Conservation (phyloP, 2,888 invertebrate species). For the Orgyia antiqua region DNA sequence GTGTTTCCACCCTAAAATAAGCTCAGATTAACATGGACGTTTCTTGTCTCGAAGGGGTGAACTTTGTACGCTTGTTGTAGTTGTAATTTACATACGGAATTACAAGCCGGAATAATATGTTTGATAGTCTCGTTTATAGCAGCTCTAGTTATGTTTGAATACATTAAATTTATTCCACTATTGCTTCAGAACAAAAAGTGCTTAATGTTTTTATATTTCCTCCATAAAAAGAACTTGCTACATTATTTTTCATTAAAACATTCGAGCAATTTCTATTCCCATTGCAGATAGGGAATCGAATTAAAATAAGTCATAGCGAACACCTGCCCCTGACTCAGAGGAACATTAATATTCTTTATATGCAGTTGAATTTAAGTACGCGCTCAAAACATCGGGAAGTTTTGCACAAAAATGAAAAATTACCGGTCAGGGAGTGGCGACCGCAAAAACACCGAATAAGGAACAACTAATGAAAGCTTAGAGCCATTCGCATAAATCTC, state of each 20-base stretch:
- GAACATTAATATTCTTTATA: slow-evolving; percentile 75
- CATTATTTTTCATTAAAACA: slow-evolving; percentile 55
- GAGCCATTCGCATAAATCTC: slow-evolving; percentile 78
- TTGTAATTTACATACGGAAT: slow-evolving; percentile 75
- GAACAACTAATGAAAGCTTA: slow-evolving; percentile 78
- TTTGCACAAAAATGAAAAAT: slow-evolving; percentile 74
- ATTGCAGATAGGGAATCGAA: slow-evolving; percentile 56
- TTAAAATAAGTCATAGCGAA: slow-evolving; percentile 68
- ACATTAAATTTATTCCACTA: slow-evolving; percentile 12
- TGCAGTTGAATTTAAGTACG: slow-evolving; percentile 71
- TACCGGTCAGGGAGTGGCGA: slow-evolving; percentile 75
- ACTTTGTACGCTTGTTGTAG: slow-evolving; percentile 61
- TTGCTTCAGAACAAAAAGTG: slow-evolving; percentile 16
- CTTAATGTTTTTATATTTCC: slow-evolving; percentile 15
- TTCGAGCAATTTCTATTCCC: slow-evolving; percentile 51
- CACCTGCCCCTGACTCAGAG: slow-evolving; percentile 59
- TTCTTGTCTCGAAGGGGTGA: slow-evolving; percentile 56
- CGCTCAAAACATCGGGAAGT: slow-evolving; percentile 62
- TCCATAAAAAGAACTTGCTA: slow-evolving; percentile 24
- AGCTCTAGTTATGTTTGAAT: slow-evolving; percentile 20
- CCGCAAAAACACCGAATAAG: slow-evolving; percentile 73
- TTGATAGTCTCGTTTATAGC: slow-evolving; percentile 56
- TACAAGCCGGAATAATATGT: slow-evolving; percentile 64
- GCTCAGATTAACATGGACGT: slow-evolving; percentile 35
- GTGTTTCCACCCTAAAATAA: slow-evolving; percentile 14